A percentile compares a stretch with the other conserved stretches of the same genome.
These are phyloP conservation scores for Nemopilema nomurai DNA, from an alignment of 30 jellyfish, hydroid and myxozoan species.

Conservation along the genomic window DNA sequence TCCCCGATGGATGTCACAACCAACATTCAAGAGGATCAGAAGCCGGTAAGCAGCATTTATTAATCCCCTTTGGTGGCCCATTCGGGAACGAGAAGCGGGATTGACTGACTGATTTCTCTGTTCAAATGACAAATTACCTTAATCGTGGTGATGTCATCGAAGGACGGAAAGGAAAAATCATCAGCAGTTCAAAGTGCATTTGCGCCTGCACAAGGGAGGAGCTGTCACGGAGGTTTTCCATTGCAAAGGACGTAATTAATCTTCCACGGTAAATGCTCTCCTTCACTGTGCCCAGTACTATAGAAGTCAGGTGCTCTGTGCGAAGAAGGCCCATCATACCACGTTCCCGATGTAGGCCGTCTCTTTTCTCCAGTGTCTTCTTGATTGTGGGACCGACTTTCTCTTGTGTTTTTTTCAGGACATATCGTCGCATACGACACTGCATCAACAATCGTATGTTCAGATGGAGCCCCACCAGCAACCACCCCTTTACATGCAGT, in stretches of 20 bases:
- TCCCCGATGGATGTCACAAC: constrained; percentile 72
- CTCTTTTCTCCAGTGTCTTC: no score
- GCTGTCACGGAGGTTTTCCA: no score
- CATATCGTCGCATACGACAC: constrained; percentile 1
- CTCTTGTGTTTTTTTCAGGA: constrained; percentile 2
- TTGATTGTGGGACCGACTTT: background rate
- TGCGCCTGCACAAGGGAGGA: no score
- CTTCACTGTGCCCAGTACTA: no score
- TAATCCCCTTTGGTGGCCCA: background rate
- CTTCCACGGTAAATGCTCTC: no score
- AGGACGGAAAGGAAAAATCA: no score
- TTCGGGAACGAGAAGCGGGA: background rate
- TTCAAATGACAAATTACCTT: no score
- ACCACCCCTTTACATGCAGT: constrained; percentile 41
- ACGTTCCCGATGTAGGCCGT: no score
- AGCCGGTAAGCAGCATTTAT: constrained; percentile 28
- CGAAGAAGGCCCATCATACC: no score
- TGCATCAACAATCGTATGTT: constrained; percentile 37
- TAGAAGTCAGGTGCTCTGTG: no score
- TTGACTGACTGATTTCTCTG: background rate
- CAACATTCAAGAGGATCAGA: constrained; percentile 37
- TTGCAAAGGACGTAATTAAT: no score
- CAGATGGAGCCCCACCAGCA: constrained; percentile 58
- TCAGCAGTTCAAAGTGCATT: no score
- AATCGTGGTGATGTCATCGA: background rate